phyloP scores from a whole-genome alignment of 2,888 invertebrate genomes.

The Yponomeuta sedellus region DNA sequence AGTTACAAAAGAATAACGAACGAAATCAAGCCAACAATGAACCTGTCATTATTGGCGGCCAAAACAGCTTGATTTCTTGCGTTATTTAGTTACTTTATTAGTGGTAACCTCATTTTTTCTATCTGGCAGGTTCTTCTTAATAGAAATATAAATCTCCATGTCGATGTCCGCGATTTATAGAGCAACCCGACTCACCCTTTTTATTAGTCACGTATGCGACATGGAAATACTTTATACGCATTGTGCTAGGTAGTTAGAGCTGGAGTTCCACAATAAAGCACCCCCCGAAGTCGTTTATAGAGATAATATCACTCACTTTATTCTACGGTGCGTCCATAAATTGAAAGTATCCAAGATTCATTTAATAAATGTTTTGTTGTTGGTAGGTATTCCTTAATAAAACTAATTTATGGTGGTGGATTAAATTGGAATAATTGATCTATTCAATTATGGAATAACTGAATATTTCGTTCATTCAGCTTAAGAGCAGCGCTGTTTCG shows the following conservation, averaged over 20 bases:
- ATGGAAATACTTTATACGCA: slow-evolving; percentile 42
- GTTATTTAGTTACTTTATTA: background rate
- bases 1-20: too few relatives aligned
- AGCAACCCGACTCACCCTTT: slow-evolving; percentile 51
- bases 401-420: too few relatives aligned
- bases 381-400: too few relatives aligned
- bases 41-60: too few relatives aligned
- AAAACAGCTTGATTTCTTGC: too few relatives aligned
- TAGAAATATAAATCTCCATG: slow-evolving; percentile 63
- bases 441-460: too few relatives aligned
- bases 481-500: background rate
- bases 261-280: background rate
- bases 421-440: too few relatives aligned
- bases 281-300: background rate
- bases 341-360: background rate
- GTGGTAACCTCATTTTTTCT: slow-evolving; percentile 11
- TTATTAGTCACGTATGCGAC: slow-evolving; percentile 63
- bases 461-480: too few relatives aligned
- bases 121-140: slow-evolving; percentile 40
- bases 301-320: slow-evolving; percentile 2
- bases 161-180: slow-evolving; percentile 53
- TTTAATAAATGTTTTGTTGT: background rate
- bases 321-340: background rate
- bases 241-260: slow-evolving; percentile 27
- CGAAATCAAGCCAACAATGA: too few relatives aligned